Base-by-base conservation (phyloP, 2,797 vertebrate genomes). In the Salmo trutta region DNA sequence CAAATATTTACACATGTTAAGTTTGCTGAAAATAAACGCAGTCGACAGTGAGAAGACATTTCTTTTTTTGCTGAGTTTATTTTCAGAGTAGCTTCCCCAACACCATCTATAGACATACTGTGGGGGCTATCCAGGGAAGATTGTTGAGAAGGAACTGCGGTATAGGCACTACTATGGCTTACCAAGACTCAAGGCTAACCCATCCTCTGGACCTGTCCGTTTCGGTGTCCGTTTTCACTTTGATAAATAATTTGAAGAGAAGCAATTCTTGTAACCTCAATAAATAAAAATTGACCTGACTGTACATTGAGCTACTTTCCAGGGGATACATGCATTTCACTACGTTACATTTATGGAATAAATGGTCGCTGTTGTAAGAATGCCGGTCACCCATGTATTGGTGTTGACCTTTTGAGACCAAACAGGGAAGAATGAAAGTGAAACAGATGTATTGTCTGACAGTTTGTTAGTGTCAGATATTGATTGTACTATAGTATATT, bases 401-500 rank as follows among this genome's bases (percentile, higher is more conserved):
- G 15, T 17, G 29, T 31, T 33, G 29, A 67, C 27, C 65, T 67
- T 15, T 33, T 67, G 27, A 67, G 16, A 67, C 65, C 15, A 31
- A 67, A 3, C 29, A 19, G 14, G 16, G 16, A 29, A 67, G 4
- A 29, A 27, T 65, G 21, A 7, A 67, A 31, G 59, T 62, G 17
- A 67, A 33, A 16, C 65, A 5, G 41, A 10, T 41, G 29, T 33
- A 16, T 24, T 24, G 29, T 66, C 65, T 8, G 27, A 67, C 29
- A 33, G 15, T 41, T 31, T 64, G 52, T 66, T 52, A 24, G n/a
- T 77, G 21, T 47, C 66, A 72, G 36, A 41, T 71, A 64, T 1
- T 79, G 86, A 87, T 84, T 83, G 83, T 87, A 81, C 78, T 77
- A 75, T 27, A 71, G 73, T 27, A 29, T 1, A n/a, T 56, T 16